Percentiles rank a stretch among this genome's conserved stretches.
Evolutionary conservation across 1,140 invertebrate genomes (phyloP).

Genomic region (Proctacanthus coquilletti): DNA sequence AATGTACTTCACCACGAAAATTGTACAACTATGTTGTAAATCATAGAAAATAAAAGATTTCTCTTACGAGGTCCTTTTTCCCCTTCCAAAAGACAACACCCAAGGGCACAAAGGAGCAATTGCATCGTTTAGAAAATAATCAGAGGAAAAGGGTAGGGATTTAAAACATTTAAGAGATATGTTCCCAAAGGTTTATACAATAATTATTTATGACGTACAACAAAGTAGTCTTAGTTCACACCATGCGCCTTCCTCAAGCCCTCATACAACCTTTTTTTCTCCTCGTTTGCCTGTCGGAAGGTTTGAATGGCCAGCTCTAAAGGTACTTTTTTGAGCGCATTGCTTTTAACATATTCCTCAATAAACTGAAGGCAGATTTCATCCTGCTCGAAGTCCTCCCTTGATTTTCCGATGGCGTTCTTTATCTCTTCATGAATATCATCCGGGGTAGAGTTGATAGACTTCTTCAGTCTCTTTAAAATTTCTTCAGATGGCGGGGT

Average conservation of each 20-base stretch:
- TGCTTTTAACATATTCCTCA: slow-evolving; percentile 41
- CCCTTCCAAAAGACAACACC: no score
- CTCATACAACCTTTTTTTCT: slow-evolving; percentile 36
- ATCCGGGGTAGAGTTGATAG: background rate
- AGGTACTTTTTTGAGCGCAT: slow-evolving; percentile 39
- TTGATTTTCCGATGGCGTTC: slow-evolving; percentile 21
- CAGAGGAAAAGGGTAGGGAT: no score
- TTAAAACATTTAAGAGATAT: no score
- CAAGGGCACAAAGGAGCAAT: no score
- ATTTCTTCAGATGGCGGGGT: slow-evolving; percentile 18
- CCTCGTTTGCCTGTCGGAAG: slow-evolving; percentile 42
- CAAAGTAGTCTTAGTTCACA: no score
- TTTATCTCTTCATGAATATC: slow-evolving; percentile 19
- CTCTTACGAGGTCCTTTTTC: no score
- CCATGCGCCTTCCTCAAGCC: slow-evolving; percentile 50
- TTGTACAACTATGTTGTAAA: no score
- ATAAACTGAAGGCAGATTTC: slow-evolving; percentile 38
- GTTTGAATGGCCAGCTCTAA: slow-evolving; percentile 46
- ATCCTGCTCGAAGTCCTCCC: slow-evolving; percentile 23
- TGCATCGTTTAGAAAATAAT: no score
- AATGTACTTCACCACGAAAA: no score
- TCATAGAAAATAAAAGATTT: no score
- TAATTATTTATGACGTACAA: no score
- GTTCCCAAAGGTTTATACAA: no score
- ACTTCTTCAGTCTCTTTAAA: slow-evolving; percentile 11